phyloP scores from a whole-genome alignment of 2,888 invertebrate genomes.

The Clunio marinus region DNA sequence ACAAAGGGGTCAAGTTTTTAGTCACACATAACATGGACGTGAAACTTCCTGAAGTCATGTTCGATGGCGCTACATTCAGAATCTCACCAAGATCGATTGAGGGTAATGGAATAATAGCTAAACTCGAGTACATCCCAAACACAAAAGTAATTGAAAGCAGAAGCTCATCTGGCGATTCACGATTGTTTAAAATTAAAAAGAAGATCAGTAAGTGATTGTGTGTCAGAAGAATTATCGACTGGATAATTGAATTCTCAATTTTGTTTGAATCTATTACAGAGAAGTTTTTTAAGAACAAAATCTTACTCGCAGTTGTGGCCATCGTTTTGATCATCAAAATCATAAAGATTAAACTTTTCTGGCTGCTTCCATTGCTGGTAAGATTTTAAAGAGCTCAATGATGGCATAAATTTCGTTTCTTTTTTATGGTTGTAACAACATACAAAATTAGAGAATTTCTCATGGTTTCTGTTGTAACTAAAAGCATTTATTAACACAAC shows the following conservation, averaged over 20 bases:
- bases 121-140: slow-evolving; percentile 64
- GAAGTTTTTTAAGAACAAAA: slow-evolving; percentile 70
- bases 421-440: neutral
- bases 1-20: slow-evolving; percentile 67
- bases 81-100: slow-evolving; percentile 70
- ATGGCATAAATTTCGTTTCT: too few relatives aligned
- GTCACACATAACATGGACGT: slow-evolving; percentile 73
- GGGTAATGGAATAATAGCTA: slow-evolving; percentile 68
- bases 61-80: slow-evolving; percentile 67
- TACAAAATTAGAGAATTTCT: neutral
- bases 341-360: slow-evolving; percentile 73
- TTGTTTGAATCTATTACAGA: slow-evolving; percentile 55
- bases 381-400: neutral
- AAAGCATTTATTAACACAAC: too few relatives aligned
- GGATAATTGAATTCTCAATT: neutral
- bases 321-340: slow-evolving; percentile 73
- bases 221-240: too few relatives aligned
- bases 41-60: slow-evolving; percentile 66
- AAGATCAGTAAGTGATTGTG: slow-evolving; percentile 49
- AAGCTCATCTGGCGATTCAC: slow-evolving; percentile 53
- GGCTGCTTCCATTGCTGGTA: slow-evolving; percentile 68
- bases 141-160: slow-evolving; percentile 46
- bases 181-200: slow-evolving; percentile 52
- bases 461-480: too few relatives aligned
- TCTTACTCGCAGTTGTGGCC: slow-evolving; percentile 69